phyloP scores from a whole-genome alignment of 2,888 invertebrate genomes.

The Clunio marinus region DNA sequence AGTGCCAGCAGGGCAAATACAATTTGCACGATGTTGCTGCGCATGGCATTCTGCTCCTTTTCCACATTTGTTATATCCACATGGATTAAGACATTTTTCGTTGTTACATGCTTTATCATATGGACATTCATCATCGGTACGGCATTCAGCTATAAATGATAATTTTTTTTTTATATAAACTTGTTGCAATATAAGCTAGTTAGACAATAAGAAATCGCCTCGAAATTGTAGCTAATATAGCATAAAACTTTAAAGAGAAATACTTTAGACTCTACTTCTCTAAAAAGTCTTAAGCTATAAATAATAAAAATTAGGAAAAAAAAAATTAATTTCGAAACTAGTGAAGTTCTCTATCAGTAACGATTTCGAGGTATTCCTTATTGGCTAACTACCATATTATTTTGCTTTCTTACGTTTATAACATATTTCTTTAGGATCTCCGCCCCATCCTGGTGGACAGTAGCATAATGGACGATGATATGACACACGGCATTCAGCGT shows the following conservation, averaged over 20 bases:
- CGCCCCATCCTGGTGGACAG: conserved; percentile 81
- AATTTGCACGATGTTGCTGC: conserved; percentile 71
- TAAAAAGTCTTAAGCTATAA: too few species aligned
- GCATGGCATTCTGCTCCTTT: conserved; percentile 72
- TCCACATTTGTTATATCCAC: conserved; percentile 68
- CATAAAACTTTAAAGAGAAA: too few species aligned
- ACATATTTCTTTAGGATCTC: conserved; percentile 79
- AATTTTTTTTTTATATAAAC: conserved; percentile 6
- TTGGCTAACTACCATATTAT: too few species aligned
- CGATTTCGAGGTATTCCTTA: too few species aligned
- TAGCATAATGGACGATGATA: conserved; percentile 77
- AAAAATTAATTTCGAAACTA: conserved; percentile 1
- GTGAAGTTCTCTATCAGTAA: too few species aligned
- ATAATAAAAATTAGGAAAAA: conserved; percentile 28
- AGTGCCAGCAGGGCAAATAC: conserved; percentile 77
- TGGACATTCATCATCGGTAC: conserved; percentile 73
- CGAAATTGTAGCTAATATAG: too few species aligned
- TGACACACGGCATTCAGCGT: conserved; percentile 72
- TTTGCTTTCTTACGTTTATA: conserved; percentile 69
- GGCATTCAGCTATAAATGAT: conserved; percentile 72
- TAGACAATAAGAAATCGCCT: too few species aligned
- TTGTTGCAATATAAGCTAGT: conserved; percentile 25
- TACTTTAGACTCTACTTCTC: conserved; percentile 2
- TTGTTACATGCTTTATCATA: conserved; percentile 76
- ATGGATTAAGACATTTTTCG: conserved; percentile 76